These are phyloP conservation scores for Orussus abietinus DNA, from an alignment of 1,140 invertebrate species.

Conservation along the genomic window DNA sequence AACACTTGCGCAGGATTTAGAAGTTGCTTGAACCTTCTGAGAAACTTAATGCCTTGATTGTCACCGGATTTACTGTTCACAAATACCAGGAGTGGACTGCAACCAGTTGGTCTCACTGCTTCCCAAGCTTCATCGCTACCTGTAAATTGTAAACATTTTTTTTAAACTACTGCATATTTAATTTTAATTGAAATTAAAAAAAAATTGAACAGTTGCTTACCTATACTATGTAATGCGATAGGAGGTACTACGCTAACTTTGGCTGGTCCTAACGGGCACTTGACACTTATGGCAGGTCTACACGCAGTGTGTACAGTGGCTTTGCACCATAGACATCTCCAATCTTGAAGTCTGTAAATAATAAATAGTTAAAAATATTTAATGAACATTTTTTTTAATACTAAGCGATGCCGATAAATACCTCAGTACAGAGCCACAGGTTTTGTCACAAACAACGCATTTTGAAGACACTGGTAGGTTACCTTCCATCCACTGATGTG, in stretches of 20 bases:
- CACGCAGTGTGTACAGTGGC: constrained; percentile 88
- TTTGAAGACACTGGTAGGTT: constrained; percentile 93
- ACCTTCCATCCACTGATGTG: constrained; percentile 97
- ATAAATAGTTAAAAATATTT: constrained; percentile 7
- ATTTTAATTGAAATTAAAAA: constrained; percentile 9
- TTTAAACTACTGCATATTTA: constrained; percentile 2
- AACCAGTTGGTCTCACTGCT: constrained; percentile 72
- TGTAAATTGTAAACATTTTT: no score
- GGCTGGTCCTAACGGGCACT: constrained; percentile 81
- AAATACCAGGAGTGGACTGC: constrained; percentile 88
- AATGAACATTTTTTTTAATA: constrained; percentile 1
- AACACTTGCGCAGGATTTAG: constrained; percentile 97
- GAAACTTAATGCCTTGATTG: constrained; percentile 96
- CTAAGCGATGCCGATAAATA: constrained; percentile 38
- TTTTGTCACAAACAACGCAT: constrained; percentile 92
- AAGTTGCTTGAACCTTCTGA: constrained; percentile 91
- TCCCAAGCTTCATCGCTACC: constrained; percentile 85
- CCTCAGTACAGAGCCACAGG: constrained; percentile 91
- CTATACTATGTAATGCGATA: constrained; percentile 85
- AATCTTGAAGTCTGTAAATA: constrained; percentile 80
- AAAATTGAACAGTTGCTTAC: no score
- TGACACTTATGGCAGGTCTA: constrained; percentile 67
- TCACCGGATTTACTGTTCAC: constrained; percentile 97
- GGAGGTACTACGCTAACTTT: constrained; percentile 91
- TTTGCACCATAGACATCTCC: constrained; percentile 93